Base-by-base conservation (phyloP, 2,888 invertebrate species). In the Caenorhabditis angaria region DNA sequence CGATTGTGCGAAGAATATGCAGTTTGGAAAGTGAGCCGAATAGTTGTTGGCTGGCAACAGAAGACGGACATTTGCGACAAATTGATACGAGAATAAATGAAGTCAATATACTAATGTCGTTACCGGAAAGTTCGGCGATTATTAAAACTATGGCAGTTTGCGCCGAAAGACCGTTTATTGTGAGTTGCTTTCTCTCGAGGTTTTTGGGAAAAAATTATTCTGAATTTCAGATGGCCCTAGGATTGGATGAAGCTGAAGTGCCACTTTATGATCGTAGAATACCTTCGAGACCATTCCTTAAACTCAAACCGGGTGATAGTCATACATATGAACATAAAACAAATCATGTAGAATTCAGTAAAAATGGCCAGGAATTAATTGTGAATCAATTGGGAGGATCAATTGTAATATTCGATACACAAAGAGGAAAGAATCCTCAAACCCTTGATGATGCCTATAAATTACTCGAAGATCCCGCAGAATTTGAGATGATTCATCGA, bases 11-110 rank as follows among this genome's bases (percentile, higher is more conserved):
- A 89, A 90, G 97, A 12, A 91, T 97, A 18, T 96, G 94, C 24
- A 93, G 93, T 0, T 92, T 94, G 4, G 93, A 93, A 0, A 92
- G 93, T 85, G 91, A 92, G 75, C 94, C 95, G 0, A 91, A 92
- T 83, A 89, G 95, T 62, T 93, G 95, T 87, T 97, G 96, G 95
- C 95, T 94, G 47, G 95, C 95, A 1, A 93, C 93, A 0, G 97
- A 99, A 88, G 97, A 97, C 89, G 97, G 97, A 0, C 90, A 93
- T 41, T 91, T 97, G 96, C 89, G 93, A 93, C 71, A 83, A 65
- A 84, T 78, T 48, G 83, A 84, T 41, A 57, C 67, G 5, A 68
- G 83, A 20, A 61, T 70, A 28, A 74, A 77, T 35, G 51, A 50
- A 5, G 95, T 96, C 89, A 55, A 93, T 48, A 96, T 95, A 89